Base-by-base conservation (phyloP, 92 coral and sea anemone genomes). In the Phenganax subtilis region DNA sequence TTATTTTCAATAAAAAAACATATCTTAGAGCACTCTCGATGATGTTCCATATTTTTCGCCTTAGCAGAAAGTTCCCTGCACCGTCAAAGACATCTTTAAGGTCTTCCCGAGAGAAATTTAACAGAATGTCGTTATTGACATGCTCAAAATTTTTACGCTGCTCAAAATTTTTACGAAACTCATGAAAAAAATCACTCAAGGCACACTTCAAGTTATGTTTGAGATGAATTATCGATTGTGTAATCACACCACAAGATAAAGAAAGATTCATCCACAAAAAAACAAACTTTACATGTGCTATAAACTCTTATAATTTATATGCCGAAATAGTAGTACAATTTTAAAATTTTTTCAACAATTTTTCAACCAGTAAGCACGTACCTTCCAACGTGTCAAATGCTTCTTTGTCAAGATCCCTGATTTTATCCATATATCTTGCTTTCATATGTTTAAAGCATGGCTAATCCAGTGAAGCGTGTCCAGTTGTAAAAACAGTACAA, bases 21-120 rank as follows among this genome's bases (percentile, higher is more conserved):
- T 12, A 70, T 51, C 80, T 75, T 75, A 75, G 67, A 75, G 12
- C 59, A 27, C 31, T 75, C 80, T 75, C 80, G 25, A 75, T 75
- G 30, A 75, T 75, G 55, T 47, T 75, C 80, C 80, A 75, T 57
- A 51, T 55, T 75, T 55, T 75, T 66, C 75, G 51, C 31, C 75
- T 70, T 70, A 10, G 53, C 52, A 70, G 75, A 70, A 70, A 70
- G 75, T 70, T 70, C 27, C 75, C 75, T 6, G 75, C 53, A 16
- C 64, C 80, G 57, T 55, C 80, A 57, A 75, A 75, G 20, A 75
- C 30, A 57, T 75, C 80, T 75, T 75, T 75, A 14, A 75, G 80
- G 28, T 75, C 80, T 51, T 55, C 65, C 12, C 80, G 64, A 17
- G 64, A 16, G 59, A 75, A 75, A 55, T 29, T 75, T 55, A 31